Conservation (phyloP, 2,113 vertebrate genomes). For the Regulus satrapa region DNA sequence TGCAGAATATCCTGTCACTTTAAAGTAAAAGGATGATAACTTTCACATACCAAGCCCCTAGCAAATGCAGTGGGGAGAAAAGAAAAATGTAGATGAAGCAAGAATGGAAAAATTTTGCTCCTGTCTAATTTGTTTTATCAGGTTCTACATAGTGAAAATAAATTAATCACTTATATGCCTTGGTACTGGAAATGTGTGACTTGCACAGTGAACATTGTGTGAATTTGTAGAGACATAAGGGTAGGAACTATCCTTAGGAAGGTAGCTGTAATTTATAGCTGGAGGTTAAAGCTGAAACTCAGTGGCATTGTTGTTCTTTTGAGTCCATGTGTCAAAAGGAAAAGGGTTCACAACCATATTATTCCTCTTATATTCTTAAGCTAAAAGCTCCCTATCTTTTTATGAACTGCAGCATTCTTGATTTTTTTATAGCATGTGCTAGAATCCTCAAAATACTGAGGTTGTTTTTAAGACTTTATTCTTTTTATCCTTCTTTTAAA, state of each 20-base stretch:
- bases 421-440: neutral
- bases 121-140: neutral
- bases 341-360: neutral
- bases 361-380: neutral
- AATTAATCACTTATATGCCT: neutral
- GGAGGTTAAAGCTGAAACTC: neutral
- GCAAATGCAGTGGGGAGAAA: neutral
- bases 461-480: neutral
- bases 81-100: neutral
- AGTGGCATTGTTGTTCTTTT: neutral
- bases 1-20: neutral
- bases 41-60: neutral
- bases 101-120: neutral
- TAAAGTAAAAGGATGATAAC: neutral
- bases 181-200: neutral
- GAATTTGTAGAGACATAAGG: neutral
- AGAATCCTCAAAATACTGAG: neutral
- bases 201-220: neutral
- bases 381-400: neutral
- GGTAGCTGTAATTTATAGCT: neutral
- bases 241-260: neutral
- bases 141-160: neutral
- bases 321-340: neutral
- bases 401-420: neutral
- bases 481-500: neutral